Conservation (phyloP, 2,113 vertebrate species). For the Maccullochella peelii region DNA sequence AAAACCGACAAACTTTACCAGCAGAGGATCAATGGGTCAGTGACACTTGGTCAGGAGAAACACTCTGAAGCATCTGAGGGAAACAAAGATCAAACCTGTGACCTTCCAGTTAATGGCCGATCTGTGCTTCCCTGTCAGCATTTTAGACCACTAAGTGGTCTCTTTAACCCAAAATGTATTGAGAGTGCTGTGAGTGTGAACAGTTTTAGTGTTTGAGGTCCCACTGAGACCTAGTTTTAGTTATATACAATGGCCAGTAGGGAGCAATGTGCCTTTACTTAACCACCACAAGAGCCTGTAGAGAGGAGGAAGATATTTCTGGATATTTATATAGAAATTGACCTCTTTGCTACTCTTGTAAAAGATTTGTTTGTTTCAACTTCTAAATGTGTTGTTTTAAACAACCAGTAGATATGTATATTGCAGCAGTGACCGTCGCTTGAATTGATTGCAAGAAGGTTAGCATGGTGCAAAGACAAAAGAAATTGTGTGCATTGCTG, state of each 20-base stretch:
- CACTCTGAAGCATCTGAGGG: not conserved
- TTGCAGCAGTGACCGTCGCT: not conserved
- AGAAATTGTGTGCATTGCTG: not conserved
- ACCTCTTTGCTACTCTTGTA: not conserved
- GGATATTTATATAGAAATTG: not conserved
- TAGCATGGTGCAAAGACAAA: not conserved
- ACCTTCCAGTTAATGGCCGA: not conserved
- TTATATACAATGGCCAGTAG: slow-evolving; percentile 36
- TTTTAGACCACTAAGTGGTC: too few species aligned
- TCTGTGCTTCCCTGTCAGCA: not conserved
- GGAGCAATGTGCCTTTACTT: slow-evolving; percentile 18
- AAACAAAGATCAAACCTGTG: slow-evolving; percentile 7
- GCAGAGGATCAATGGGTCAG: not conserved
- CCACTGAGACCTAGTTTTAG: not conserved
- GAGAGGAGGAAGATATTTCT: not conserved
- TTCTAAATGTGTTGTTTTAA: not conserved
- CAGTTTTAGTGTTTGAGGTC: not conserved
- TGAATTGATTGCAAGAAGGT: not conserved
- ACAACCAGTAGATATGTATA: not conserved
- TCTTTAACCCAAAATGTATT: not conserved
- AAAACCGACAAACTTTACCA: not conserved
- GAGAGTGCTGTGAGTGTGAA: not conserved
- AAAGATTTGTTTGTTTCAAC: not conserved
- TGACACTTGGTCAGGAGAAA: not conserved
- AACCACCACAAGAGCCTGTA: not conserved